Evolutionary conservation across 2,888 invertebrate genomes (phyloP), one percentile per base, ranked within the genome.

Genomic region (Onthophagus sagittarius): DNA sequence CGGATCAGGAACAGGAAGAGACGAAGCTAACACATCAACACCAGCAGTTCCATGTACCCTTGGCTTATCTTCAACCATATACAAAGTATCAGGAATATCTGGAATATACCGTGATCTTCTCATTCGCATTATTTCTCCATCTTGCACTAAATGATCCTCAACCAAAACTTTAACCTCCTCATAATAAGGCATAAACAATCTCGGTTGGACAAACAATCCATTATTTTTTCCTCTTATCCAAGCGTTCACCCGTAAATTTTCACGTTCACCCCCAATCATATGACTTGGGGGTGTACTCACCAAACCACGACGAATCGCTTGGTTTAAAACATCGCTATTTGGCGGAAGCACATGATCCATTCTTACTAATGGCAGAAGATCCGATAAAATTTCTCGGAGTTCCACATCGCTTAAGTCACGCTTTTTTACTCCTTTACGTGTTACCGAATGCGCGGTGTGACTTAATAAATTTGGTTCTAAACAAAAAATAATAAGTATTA

Each of bases 151-250:
- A 81, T 94, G 94, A 84, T 95, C 95, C 83, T 95, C 95, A 71
- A 96, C 88, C 79, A 96, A 86, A 79, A 93, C 93, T 89, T 97
- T 97, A 9, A 96, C 91, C 87, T 97, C 98, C 84, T 98, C 97
- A 80, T 95, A 94, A 84, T 97, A 97, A 62, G 98, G 97, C 89
- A 95, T 93, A 86, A 97, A 98, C 76, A 97, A 90, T 65, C 98
- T 88, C 71, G 98, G 96, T 78, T 96, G 91, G 5, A 95, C 92
- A 83, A 90, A 91, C 9, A 93, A 86, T 73, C 93, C 93, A 80
- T 90, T 91, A 80, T 90, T 91, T 80, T 91, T 91, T 11, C 90
- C 90, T 15, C 93, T 90, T 76, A 94, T 93, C 95, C 95, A 95
- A 63, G 94, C 94, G 83, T 92, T 93, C 77, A 91, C 88, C 71